Base-by-base conservation (phyloP, 2,113 vertebrate species). In the Archilochus colubris region DNA sequence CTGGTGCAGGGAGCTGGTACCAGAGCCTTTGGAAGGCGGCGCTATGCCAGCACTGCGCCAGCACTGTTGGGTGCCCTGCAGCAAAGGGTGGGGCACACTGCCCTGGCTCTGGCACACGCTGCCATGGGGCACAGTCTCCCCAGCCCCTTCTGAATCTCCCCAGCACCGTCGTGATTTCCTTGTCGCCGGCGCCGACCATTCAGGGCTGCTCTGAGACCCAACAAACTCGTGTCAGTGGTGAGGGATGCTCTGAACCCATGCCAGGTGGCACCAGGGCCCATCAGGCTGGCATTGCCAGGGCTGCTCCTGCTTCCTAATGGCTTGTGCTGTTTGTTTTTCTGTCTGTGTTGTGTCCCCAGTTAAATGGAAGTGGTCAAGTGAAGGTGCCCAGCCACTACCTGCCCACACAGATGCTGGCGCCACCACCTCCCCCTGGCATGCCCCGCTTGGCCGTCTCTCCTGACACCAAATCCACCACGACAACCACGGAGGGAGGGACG, bases 321-420 rank as follows among this genome's bases (percentile, higher is more conserved):
- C 95, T 97, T 89, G 78, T 97, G 95, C 93, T 96, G 90, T 97
- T 92, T 96, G 88, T 97, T 93, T 95, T 96, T 83, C 95, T 96
- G 96, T 96, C 96, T 97, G 91, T 97, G 97, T 98, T 98, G 94
- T 96, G 94, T 96, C 98, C 95, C 96, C 98, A 99, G 99, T 97
- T 99, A 97, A 99, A 98, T 97, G 99, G 99, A 98, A 98, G 98
- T 97, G 98, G 98, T 96, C 99, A 99, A 98, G 98, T 99, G 95
- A 99, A 99, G 98, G 98, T 99, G 93, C 97, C 99, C 97, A 98
- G 98, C 97, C 98, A 98, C 98, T 99, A 99, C 98, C 98, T 99
- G 97, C 97, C 99, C 86, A 98, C 99, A 89, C 99, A 99, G 98
- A 99, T 99, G 98, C 97, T 99, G 98, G 98, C 98, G 15, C 98